Evolutionary conservation across 2,797 vertebrate genomes (phyloP).

Genomic region (Austrolebias charrua): DNA sequence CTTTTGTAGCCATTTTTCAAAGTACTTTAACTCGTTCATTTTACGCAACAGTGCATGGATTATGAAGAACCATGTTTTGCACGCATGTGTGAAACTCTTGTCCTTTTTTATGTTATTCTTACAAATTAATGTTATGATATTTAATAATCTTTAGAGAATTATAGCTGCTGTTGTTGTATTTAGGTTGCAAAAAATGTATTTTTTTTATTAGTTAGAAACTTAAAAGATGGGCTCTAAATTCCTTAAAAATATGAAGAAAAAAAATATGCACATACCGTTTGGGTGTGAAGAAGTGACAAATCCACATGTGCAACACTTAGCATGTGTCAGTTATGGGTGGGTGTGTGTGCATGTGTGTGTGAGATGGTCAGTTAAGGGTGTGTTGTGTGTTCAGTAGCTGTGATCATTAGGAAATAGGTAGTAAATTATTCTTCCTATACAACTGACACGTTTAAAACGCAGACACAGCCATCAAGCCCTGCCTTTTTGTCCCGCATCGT

Average conservation of each 20-base stretch:
- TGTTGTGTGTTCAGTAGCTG: conserved; percentile 50
- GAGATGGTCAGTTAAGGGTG: conserved; percentile 59
- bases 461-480: too few species aligned
- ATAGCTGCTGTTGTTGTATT: neutral
- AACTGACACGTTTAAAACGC: too few species aligned
- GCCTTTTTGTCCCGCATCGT: too few species aligned
- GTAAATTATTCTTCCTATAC: neutral
- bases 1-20: conserved; percentile 21
- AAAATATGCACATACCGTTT: conserved; percentile 5
- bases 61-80: neutral
- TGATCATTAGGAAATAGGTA: conserved; percentile 25
- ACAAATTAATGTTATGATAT: neutral
- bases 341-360: conserved; percentile 34
- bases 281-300: conserved; percentile 1
- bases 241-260: neutral
- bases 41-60: conserved; percentile 1
- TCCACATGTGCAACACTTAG: conserved; percentile 15
- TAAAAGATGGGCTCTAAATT: neutral
- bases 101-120: too few species aligned
- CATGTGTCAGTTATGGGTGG: conserved; percentile 59
- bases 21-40: conserved; percentile 14
- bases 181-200: neutral
- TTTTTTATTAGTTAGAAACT: neutral
- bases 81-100: neutral
- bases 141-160: neutral